Conservation (phyloP, 2,113 vertebrate genomes). For the Scomber colias region DNA sequence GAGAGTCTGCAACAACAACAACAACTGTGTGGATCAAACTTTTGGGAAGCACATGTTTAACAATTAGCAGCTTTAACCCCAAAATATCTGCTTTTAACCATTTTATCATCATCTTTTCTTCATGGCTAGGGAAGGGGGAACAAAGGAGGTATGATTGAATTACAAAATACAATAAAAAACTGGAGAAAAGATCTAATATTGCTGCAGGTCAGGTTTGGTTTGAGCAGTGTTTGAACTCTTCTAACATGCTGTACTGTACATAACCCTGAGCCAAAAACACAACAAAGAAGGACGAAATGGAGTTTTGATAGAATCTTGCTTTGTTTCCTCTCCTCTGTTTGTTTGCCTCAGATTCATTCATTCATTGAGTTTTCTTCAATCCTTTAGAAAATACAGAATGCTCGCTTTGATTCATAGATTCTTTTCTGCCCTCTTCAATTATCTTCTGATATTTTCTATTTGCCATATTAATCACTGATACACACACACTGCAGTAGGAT, state of each 20-base stretch:
- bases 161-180: background rate
- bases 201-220: background rate
- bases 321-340: slow-evolving; percentile 14
- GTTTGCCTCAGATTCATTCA: slow-evolving; percentile 27
- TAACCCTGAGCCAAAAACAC: background rate
- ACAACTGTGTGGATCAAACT: too few species aligned
- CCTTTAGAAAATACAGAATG: slow-evolving; percentile 19
- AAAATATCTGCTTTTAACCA: background rate
- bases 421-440: slow-evolving; percentile 54
- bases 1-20: too few species aligned
- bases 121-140: background rate
- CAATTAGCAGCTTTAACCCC: background rate
- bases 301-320: slow-evolving; percentile 18
- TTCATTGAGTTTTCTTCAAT: background rate
- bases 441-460: slow-evolving; percentile 58
- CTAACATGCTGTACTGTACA: slow-evolving; percentile 3
- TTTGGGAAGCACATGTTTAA: too few species aligned
- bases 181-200: background rate
- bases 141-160: background rate
- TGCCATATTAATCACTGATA: slow-evolving; percentile 17
- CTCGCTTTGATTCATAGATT: slow-evolving; percentile 39
- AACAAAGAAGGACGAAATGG: background rate
- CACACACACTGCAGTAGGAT: slow-evolving; percentile 28
- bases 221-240: slow-evolving; percentile 10
- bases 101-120: background rate